Base-by-base conservation (phyloP, 2,888 invertebrate genomes). In the Drosophila austrosaltans region DNA sequence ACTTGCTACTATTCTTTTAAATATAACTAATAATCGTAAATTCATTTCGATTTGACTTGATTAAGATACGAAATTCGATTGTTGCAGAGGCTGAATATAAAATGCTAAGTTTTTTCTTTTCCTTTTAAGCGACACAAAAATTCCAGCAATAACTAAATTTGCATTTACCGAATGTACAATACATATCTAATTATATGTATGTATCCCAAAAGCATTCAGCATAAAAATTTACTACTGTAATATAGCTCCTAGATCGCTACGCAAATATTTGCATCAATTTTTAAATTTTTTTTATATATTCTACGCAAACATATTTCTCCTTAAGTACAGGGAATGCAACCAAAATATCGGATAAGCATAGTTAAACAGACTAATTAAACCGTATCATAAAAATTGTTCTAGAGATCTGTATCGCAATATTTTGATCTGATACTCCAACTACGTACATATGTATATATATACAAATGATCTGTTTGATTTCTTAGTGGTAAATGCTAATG, bases 1-100 rank as follows among this genome's bases (percentile, higher is more conserved):
- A 82, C 80, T 57, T 85, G 87, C 79, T 79, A 81, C 67, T 53
- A 60, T 32, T 62, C 56, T 72, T 67, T 61, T 44, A 56, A 48
- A 72, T 22, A 25, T 79, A 75, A 74, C 76, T 69, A 68, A 74
- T 72, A 75, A 48, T 48, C 48, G 25, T 48, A 25, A 22, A 25
- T 25, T 10, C 48, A 48, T 48, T 69, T 56, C 42, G 22, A 40
- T 68, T 79, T 68, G 40, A 69, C 58, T 62, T 66, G 68, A 81
- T 76, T 72, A 58, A 63, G 22, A 57, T 57, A 39, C 7, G 42
- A 77, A 61, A 69, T 80, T 79, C 77, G 71, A 63, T 63, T 53
- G 44, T 30, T 63, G 60, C 44, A 67, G 40, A 8, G 32, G 44
- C 30, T 56, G 56, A 56, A 56, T 3, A 56, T 16, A 16, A 40